phyloP scores from a whole-genome alignment of 2,888 invertebrate genomes.

The Electrophaes corylata region DNA sequence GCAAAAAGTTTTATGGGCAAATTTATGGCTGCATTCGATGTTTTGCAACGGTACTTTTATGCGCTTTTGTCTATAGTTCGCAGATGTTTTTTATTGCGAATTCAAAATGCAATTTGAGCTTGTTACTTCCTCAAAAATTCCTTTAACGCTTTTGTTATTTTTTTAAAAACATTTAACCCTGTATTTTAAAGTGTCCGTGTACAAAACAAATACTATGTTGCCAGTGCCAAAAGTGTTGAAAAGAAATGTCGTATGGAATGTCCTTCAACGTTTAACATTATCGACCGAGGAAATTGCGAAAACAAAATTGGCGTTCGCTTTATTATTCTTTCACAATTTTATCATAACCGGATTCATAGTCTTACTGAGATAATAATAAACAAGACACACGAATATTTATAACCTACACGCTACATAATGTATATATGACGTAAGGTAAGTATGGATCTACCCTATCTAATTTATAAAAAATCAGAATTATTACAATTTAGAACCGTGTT shows the following conservation, averaged over 20 bases:
- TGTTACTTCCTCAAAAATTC: conserved; percentile 45
- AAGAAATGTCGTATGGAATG: conserved; percentile 44
- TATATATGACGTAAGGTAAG: background rate
- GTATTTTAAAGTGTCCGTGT: conserved; percentile 51
- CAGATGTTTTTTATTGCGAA: conserved; percentile 64
- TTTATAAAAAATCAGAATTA: too few relatives aligned
- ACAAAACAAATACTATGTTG: conserved; percentile 39
- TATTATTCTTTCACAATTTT: conserved; percentile 24
- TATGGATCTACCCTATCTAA: too few relatives aligned
- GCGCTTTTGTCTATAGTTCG: conserved; percentile 61
- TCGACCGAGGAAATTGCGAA: conserved; percentile 27
- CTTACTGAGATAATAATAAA: conserved; percentile 13
- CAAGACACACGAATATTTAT: conserved; percentile 1
- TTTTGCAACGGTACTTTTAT: conserved; percentile 68
- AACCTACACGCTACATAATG: background rate
- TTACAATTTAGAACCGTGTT: too few relatives aligned
- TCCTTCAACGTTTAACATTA: conserved; percentile 38
- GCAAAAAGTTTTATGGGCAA: conserved; percentile 61
- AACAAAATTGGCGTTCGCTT: conserved; percentile 17
- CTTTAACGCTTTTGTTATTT: conserved; percentile 52
- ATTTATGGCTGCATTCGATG: conserved; percentile 61
- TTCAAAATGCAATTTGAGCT: conserved; percentile 36
- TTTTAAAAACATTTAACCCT: conserved; percentile 55
- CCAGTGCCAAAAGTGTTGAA: conserved; percentile 50
- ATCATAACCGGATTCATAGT: conserved; percentile 22